Percentiles rank a stretch among this genome's conserved stretches.
These are phyloP conservation scores for Drosophila longiperda DNA, from an alignment of 2,888 invertebrate genomes.

Conservation along the genomic window DNA sequence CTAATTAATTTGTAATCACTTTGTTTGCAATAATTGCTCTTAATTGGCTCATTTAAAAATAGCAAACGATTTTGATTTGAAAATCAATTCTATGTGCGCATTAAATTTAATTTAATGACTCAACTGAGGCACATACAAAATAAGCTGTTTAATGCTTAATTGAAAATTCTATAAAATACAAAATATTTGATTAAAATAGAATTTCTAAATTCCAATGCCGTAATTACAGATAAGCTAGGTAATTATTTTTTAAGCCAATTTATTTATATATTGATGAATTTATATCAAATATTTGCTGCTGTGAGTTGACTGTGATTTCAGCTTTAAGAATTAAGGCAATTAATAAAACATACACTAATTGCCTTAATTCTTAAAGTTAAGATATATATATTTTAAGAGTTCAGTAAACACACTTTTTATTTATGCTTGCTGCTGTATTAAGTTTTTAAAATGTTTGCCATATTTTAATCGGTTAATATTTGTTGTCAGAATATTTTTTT, in stretches of 20 bases:
- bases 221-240: not conserved
- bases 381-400: not conserved
- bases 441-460: not conserved
- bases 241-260: not conserved
- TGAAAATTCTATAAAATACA: not conserved
- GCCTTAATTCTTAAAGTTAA: not conserved
- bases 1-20: slow-evolving; percentile 56
- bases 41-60: slow-evolving; percentile 52
- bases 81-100: slow-evolving; percentile 36
- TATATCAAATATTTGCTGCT: not conserved
- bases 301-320: not conserved
- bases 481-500: not conserved
- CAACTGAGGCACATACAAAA: slow-evolving; percentile 2
- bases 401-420: not conserved
- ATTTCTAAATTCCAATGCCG: not conserved
- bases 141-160: slow-evolving; percentile 3
- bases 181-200: slow-evolving; percentile 8
- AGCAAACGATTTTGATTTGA: slow-evolving; percentile 18
- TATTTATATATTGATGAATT: not conserved
- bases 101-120: slow-evolving; percentile 27
- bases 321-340: not conserved
- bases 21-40: slow-evolving; percentile 44
- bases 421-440: not conserved
- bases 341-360: too few relatives aligned
- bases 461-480: not conserved